Evolutionary conservation across 2,888 invertebrate species (phyloP).

Genomic region (Lumbricus terrestris): DNA sequence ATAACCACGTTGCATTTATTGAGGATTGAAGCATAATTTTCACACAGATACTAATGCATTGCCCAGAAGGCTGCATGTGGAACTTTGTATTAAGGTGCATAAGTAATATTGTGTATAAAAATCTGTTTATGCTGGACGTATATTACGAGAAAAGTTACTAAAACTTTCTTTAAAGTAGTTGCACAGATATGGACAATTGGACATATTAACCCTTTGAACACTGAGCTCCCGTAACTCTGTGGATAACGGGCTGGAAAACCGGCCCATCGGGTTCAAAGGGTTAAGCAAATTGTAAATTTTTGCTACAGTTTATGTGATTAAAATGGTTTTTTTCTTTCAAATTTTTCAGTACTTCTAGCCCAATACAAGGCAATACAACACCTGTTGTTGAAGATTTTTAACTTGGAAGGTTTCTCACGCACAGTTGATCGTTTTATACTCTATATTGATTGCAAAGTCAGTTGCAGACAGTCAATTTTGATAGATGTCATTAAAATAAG

Average conservation of each 20-base stretch:
- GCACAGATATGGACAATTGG: neutral
- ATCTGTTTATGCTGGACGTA: neutral
- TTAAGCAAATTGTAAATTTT: neutral
- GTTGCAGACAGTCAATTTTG: neutral
- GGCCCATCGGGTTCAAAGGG: no score
- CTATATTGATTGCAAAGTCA: neutral
- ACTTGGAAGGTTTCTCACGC: neutral
- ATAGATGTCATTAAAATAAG: neutral
- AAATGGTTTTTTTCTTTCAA: neutral
- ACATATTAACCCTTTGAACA: no score
- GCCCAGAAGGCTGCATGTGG: neutral
- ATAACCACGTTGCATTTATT: neutral
- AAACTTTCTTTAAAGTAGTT: neutral
- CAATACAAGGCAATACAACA: neutral
- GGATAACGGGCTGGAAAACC: no score
- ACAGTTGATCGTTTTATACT: neutral
- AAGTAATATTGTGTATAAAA: neutral
- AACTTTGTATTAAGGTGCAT: neutral
- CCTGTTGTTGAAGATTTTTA: neutral
- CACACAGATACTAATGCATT: neutral
- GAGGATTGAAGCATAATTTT: neutral
- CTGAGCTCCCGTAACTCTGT: no score
- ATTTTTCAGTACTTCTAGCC: neutral
- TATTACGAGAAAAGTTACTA: neutral
- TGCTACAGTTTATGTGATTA: neutral